Evolutionary conservation across 2,113 vertebrate genomes (phyloP).

Genomic region (Anthoscopus minutus): DNA sequence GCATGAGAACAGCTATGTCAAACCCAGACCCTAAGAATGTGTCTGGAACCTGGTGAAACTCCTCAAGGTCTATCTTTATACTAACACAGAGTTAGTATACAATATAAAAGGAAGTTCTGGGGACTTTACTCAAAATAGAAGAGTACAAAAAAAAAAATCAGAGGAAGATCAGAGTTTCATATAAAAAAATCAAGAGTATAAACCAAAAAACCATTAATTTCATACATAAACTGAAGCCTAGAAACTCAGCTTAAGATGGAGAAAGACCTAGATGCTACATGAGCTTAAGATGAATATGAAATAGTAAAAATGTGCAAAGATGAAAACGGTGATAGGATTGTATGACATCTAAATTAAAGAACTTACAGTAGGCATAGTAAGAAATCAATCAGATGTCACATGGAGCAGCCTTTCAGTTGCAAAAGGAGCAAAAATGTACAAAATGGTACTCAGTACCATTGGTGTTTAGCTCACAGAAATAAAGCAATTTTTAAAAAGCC

Average conservation of each 20-base stretch:
- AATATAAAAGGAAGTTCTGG: neutral
- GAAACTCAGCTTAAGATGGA: neutral
- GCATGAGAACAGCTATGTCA: neutral
- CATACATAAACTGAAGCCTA: neutral
- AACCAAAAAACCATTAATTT: neutral
- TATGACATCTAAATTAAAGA: neutral
- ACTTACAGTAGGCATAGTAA: neutral
- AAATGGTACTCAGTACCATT: neutral
- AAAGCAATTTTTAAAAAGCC: neutral
- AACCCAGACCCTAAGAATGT: neutral
- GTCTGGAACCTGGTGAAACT: neutral
- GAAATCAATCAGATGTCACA: neutral
- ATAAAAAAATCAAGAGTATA: neutral
- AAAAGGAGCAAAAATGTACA: neutral
- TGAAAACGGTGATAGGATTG: neutral
- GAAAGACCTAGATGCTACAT: neutral
- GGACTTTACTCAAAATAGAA: neutral
- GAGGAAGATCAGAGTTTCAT: neutral
- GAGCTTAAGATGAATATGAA: neutral
- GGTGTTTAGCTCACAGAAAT: neutral
- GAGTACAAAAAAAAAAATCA: neutral
- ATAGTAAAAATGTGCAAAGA: neutral
- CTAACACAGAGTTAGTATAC: neutral
- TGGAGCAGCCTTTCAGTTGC: neutral
- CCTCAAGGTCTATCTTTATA: neutral